Evolutionary conservation across 2,113 vertebrate species (phyloP).

Genomic region (Hyla sarda): DNA sequence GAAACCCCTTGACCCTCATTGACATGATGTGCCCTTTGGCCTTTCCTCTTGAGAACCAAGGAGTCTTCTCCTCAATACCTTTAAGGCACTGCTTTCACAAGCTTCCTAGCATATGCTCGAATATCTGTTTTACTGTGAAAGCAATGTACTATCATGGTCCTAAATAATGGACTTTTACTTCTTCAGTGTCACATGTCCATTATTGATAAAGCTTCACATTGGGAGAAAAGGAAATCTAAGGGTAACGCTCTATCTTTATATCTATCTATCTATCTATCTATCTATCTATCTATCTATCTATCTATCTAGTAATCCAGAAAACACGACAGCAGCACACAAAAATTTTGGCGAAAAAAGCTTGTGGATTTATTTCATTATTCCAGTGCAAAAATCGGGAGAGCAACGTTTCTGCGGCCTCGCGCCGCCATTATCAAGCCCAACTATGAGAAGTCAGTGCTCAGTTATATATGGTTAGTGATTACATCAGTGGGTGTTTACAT

Average conservation of each 20-base stretch:
- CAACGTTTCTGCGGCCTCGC: no score
- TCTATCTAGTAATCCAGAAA: no score
- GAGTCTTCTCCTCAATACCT: conserved; percentile 48
- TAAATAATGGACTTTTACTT: conserved; percentile 31
- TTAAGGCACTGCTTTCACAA: conserved; percentile 54
- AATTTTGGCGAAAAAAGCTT: no score
- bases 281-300: neutral
- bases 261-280: conserved; percentile 2
- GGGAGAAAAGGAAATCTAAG: neutral
- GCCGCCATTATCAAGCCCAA: no score
- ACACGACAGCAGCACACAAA: no score
- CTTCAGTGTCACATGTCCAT: conserved; percentile 17
- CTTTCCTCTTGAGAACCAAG: conserved; percentile 61
- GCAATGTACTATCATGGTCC: conserved; percentile 27
- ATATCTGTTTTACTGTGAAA: conserved; percentile 43
- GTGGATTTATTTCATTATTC: no score
- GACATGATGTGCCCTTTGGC: conserved; percentile 57
- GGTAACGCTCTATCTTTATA: neutral
- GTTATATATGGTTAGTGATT: no score
- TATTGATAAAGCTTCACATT: neutral
- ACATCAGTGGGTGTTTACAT: no score
- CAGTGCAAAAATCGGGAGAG: no score
- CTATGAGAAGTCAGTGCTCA: no score
- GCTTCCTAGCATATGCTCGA: conserved; percentile 53
- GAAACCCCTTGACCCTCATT: conserved; percentile 61